Evolutionary conservation across 1,140 invertebrate species (phyloP).

Genomic region (Hyposmocoma kahamanoa): DNA sequence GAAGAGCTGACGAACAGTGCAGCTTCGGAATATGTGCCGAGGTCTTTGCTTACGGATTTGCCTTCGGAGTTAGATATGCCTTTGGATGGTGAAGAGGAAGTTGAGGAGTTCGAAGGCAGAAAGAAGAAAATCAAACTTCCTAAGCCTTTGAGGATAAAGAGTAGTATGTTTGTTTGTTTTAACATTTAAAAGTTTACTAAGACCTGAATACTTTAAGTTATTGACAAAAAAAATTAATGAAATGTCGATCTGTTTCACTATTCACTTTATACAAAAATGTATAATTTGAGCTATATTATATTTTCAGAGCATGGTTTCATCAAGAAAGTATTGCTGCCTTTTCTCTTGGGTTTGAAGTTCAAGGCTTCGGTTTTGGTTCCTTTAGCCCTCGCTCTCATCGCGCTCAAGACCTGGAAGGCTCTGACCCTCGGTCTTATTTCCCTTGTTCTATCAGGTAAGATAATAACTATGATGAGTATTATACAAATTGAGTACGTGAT

Average conservation of each 20-base stretch:
- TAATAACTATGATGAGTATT: no score
- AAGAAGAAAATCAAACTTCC: constrained; percentile 69
- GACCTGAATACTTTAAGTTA: no score
- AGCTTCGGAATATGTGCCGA: constrained; percentile 77
- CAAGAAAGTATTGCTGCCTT: constrained; percentile 88
- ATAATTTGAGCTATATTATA: no score
- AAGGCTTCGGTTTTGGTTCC: constrained; percentile 88
- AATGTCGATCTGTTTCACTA: no score
- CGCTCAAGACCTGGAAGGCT: constrained; percentile 91
- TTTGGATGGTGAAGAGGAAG: constrained; percentile 76
- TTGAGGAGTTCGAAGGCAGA: constrained; percentile 74
- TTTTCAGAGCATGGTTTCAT: constrained; percentile 84
- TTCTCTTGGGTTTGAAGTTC: constrained; percentile 88
- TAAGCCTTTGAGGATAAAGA: constrained; percentile 66
- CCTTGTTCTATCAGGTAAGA: constrained; percentile 79
- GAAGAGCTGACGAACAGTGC: constrained; percentile 74
- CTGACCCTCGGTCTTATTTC: constrained; percentile 88
- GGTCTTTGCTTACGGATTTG: constrained; percentile 78
- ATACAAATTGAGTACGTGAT: no score
- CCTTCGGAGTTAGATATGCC: constrained; percentile 81
- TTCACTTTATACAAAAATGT: no score
- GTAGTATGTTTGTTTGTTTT: no score
- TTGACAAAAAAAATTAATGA: no score
- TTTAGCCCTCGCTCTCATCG: constrained; percentile 85
- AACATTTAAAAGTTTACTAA: no score